Percentiles rank a stretch among this genome's conserved stretches.
Evolutionary conservation across 2,113 vertebrate species (phyloP).

Genomic region (Leucoraja erinaceus): DNA sequence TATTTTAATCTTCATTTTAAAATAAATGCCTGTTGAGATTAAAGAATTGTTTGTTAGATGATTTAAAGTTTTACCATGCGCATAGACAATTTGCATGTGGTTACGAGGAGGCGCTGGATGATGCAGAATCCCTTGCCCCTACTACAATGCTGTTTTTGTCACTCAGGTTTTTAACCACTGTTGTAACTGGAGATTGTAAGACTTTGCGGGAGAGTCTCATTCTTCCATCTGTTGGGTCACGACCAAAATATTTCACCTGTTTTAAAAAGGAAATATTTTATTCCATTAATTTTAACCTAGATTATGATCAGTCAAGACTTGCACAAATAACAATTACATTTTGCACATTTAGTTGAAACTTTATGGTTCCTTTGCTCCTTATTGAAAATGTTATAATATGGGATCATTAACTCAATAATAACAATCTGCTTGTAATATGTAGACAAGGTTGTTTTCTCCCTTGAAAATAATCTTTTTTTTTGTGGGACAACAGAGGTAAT

Average conservation of each 20-base stretch:
- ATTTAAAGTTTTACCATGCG: neutral
- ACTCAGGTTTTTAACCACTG: constrained; percentile 67
- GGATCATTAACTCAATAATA: too few species aligned
- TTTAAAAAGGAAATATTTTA: constrained; percentile 39
- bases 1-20: neutral
- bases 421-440: too few species aligned
- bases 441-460: too few species aligned
- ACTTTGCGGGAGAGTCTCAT: constrained; percentile 95
- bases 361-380: neutral
- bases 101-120: neutral
- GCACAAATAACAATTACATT: neutral
- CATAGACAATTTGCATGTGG: neutral
- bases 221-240: constrained; percentile 89
- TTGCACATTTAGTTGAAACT: neutral
- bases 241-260: constrained; percentile 95
- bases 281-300: constrained; percentile 8
- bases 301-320: neutral
- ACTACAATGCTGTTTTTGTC: constrained; percentile 80
- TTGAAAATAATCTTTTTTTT: too few species aligned
- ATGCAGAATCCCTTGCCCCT: constrained; percentile 46
- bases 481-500: too few species aligned
- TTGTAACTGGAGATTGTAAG: constrained; percentile 72
- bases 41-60: neutral
- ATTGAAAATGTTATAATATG: neutral
- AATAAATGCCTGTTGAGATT: neutral